A percentile compares a stretch with the other conserved stretches of the same genome.
Conservation (phyloP, 2,888 invertebrate genomes). For the Euphydryas editha region DNA sequence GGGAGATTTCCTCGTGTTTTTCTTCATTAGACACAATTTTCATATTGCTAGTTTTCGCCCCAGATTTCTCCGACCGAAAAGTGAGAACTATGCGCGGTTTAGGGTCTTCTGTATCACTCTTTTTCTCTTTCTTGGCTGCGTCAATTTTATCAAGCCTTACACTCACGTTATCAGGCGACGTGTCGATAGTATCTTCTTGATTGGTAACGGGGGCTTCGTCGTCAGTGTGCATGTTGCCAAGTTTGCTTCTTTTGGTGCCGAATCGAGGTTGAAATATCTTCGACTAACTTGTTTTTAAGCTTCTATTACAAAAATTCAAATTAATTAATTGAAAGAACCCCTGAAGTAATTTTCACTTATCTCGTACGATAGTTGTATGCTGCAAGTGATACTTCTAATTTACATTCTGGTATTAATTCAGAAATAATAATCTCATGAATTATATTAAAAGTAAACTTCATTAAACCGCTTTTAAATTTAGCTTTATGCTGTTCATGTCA, state of each 20-base stretch:
- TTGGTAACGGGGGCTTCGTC: constrained; percentile 58
- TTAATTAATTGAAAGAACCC: not conserved
- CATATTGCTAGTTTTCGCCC: constrained; percentile 79
- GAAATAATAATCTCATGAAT: not conserved
- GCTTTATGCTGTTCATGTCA: no score
- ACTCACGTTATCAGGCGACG: constrained; percentile 54
- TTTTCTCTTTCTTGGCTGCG: constrained; percentile 57
- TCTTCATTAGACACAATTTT: constrained; percentile 78
- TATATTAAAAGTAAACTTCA: no score
- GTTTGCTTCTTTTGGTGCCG: constrained; percentile 49
- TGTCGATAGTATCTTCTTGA: constrained; percentile 59
- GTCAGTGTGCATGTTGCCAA: constrained; percentile 72
- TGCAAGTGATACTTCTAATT: not conserved
- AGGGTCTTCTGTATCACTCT: constrained; percentile 65
- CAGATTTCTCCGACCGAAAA: constrained; percentile 85
- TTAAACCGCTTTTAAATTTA: no score
- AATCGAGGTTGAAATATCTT: constrained; percentile 37
- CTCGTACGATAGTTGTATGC: not conserved
- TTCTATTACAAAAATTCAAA: not conserved
- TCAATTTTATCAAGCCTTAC: constrained; percentile 61
- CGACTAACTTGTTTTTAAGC: constrained; percentile 3
- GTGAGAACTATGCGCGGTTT: constrained; percentile 86
- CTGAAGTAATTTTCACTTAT: not conserved
- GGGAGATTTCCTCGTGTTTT: constrained; percentile 68
- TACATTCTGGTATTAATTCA: not conserved